Evolutionary conservation across 2,888 invertebrate genomes (phyloP), one percentile per base, ranked within the genome.

Genomic region (Drosophila mayaguana): DNA sequence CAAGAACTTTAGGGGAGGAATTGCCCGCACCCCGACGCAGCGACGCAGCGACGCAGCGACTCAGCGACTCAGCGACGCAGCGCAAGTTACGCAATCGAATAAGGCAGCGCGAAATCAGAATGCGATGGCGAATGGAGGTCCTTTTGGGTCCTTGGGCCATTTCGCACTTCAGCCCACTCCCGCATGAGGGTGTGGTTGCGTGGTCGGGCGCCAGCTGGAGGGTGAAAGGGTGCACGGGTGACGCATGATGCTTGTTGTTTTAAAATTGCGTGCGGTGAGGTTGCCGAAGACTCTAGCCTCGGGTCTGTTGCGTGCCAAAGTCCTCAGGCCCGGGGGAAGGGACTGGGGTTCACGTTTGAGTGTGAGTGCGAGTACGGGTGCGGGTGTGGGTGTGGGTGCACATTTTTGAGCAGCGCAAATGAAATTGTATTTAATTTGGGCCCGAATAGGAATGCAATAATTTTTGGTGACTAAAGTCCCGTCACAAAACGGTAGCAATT

Each of bases 201-300:
- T 67, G 67, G 72, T 48, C 38, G 59, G 63, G 60, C 57, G 54
- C 65, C 45, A 36, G 56, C 16, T 25, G n/a, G 25, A 12, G n/a
- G 42, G 18, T 20, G 2, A 42, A 55, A 42, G 22, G 46, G 36
- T 36, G 51, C 40, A 40, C 25, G 54, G 54, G 28, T 54, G 54
- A 50, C 38, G 54, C 34, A 38, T 53, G 53, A 36, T 81, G 73
- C 83, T 70, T 78, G 77, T 90, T 83, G 81, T 88, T 90, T 88
- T 84, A 80, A 89, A 91, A 88, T 91, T 91, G 90, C 91, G 90
- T 91, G 90, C 80, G 63, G 66, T 59, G 45, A 48, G 51, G 48
- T 63, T 46, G 65, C 20, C 42, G 36, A n/a, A 28, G 38, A 22
- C 34, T 51, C 45, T 56, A 60, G 60, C 16, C 54, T 48, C 53